phyloP scores from a whole-genome alignment of 2,113 vertebrate species.

The Ammodytes marinus region DNA sequence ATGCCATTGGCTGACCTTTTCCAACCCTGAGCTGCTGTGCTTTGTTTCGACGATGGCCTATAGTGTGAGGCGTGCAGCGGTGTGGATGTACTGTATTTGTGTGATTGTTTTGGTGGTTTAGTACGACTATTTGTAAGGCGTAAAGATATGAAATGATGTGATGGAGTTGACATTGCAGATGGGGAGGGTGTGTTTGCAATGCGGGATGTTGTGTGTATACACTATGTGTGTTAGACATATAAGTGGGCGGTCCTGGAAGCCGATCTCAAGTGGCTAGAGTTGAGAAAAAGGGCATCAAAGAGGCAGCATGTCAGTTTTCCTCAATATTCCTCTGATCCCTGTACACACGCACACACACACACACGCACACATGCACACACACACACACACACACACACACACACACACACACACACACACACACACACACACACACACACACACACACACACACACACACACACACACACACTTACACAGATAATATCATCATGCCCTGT shows the following conservation, averaged over 20 bases:
- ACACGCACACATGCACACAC: neutral
- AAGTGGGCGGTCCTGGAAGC: neutral
- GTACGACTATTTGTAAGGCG: neutral
- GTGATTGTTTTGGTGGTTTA: neutral
- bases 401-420: neutral
- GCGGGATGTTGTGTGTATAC: neutral
- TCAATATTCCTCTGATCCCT: constrained; percentile 11
- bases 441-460: neutral
- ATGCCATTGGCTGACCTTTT: constrained; percentile 36
- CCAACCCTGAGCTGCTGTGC: constrained; percentile 21
- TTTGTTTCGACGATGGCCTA: constrained; percentile 71
- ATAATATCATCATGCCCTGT: constrained; percentile 15
- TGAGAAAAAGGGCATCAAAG: constrained; percentile 24
- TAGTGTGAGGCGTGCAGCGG: neutral
- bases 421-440: neutral
- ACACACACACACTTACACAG: neutral
- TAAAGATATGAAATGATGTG: neutral
- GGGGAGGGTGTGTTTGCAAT: no score
- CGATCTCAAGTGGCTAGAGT: neutral
- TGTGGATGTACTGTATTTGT: constrained; percentile 30
- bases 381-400: neutral
- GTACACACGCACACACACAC: neutral
- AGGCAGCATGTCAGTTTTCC: constrained; percentile 13
- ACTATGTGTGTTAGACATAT: no score
- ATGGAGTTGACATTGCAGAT: neutral